phyloP scores from a whole-genome alignment of 2,888 invertebrate species.

The Vesta saturnalis region DNA sequence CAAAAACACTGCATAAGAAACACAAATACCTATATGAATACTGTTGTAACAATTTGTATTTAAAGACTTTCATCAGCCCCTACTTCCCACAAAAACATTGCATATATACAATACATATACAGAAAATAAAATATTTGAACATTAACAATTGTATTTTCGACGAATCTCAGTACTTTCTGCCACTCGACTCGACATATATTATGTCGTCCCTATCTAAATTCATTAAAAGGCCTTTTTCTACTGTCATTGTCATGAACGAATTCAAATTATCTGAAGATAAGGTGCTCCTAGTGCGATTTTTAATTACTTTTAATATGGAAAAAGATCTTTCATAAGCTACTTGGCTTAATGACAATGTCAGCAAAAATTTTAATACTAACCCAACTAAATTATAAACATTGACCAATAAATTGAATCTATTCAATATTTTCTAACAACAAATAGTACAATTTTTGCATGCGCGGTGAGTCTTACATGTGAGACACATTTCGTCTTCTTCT shows the following conservation, averaged over 20 bases:
- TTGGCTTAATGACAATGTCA: slow-evolving; percentile 6
- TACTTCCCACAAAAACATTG: too few species aligned
- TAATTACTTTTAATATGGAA: too few species aligned
- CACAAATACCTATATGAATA: too few species aligned
- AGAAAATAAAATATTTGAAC: too few species aligned
- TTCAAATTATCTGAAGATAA: too few species aligned
- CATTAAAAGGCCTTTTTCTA: neutral
- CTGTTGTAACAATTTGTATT: slow-evolving; percentile 4
- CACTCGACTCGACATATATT: neutral
- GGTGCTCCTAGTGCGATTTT: neutral
- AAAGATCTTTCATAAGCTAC: too few species aligned
- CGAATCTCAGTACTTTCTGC: neutral
- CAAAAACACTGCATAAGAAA: too few species aligned
- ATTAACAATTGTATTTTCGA: too few species aligned
- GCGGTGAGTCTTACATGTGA: neutral
- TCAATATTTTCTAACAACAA: neutral
- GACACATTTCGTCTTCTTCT: too few species aligned
- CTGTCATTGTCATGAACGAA: slow-evolving; percentile 3
- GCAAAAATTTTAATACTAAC: neutral
- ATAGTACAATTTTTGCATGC: slow-evolving; percentile 12
- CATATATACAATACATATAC: too few species aligned
- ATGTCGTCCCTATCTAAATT: too few species aligned
- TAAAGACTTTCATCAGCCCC: neutral
- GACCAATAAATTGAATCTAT: slow-evolving; percentile 7
- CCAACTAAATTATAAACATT: too few species aligned